Base-by-base conservation (phyloP, 2,888 invertebrate genomes). In the Micoletzkya japonica region DNA sequence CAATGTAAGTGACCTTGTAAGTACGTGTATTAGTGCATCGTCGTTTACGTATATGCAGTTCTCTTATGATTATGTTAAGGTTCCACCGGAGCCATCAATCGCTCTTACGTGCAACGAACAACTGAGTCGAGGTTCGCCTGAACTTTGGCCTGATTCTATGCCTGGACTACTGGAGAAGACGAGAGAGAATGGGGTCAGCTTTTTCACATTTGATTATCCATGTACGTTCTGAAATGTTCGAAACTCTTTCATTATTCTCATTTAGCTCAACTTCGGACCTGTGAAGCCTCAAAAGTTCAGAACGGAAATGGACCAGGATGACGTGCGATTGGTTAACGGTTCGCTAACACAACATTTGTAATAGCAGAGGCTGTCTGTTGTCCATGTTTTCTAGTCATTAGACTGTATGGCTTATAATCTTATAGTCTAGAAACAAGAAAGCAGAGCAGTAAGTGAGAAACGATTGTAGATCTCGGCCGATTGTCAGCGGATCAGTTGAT, bases 401-500 rank as follows among this genome's bases (percentile, higher is more conserved):
- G n/a, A 26, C n/a, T 59, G 1, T 2, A 36, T 4, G 20, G 20
- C 52, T 52, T 17, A 39, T 7, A 7, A 39, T 39, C 17, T 39
- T 39, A 39, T 39, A 10, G 7, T 17, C 17, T 17, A 39, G 39
- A 10, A 17, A 7, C 17, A 7, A 17, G 7, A 39, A 39, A 39
- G 39, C 17, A 39, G 10, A 39, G 39, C 39, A 10, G 17, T 7
- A 39, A 39, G 7, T 10, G 10, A 39, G 39, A 39, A 39, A 39
- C 17, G 39, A 64, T 84, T 85, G 6, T 78, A 89, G 89, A 89
- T 76, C 88, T 89, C 83, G 89, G 89, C 6, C 88, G 88, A 78
- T 81, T 95, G 66, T 90, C 93, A 10, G 91, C 92, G 68, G 90
- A 92, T 73, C 92, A 92, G 75, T 88, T 97, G 36, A 91, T 96